Base-by-base conservation (phyloP, 2,888 invertebrate genomes). In the Brachylomia viminalis region DNA sequence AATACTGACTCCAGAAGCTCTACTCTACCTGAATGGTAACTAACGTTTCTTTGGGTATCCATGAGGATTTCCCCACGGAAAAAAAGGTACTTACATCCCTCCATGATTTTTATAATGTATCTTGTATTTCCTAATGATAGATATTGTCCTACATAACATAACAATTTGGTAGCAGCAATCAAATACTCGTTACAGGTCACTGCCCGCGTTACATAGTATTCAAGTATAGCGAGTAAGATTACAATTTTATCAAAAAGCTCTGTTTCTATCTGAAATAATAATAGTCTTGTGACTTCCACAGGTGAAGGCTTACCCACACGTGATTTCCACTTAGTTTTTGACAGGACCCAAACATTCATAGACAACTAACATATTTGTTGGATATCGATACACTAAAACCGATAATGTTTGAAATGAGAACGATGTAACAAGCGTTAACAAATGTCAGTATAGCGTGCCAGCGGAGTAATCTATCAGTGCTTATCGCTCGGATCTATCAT, bases 391-490 rank as follows among this genome's bases (percentile, higher is more conserved):
- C 45, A 68, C n/a, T 33, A 59, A 82, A 72, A 59, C 75, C 45
- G 71, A 75, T 71, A 76, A 52, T 62, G 61, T 73, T 77, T 20
- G 67, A 83, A 86, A 75, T 75, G 73, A 83, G 77, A 71, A 72
- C 72, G 72, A 49, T 72, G 69, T 77, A 77, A 86, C 82, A 79
- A 86, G 85, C 75, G 81, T 70, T 80, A 83, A 87, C 84, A 91
- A 92, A 92, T 91, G 88, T 87, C 82, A 83, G 85, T 81, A 92
- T 91, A 80, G 91, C 92, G 91, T 92, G 90, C 78, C 68, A 67
- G 69, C 58, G 61, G 65, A 59, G 61, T 79, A 83, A 89, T 90
- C 88, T 88, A 89, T 90, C 88, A 89, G 80, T 65, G 65, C 54
- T 77, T 87, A 83, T 88, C 87, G 64, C 27, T 49, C 61, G 33